Conservation (phyloP, 2,888 invertebrate genomes). For the Dioctria linearis region DNA sequence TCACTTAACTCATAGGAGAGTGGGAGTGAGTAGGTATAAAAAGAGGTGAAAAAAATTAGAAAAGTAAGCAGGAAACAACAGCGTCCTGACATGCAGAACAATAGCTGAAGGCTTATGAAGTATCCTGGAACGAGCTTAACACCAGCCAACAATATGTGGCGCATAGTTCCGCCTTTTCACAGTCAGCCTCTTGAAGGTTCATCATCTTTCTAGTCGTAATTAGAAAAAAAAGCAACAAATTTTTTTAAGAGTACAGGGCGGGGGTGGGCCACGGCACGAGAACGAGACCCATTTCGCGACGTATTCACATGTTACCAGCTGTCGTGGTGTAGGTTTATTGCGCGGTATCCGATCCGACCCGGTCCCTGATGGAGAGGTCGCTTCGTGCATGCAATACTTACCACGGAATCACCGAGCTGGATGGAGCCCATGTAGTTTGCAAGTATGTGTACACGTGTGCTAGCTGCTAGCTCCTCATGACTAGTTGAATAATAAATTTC, state of each 20-base stretch:
- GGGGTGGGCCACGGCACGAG: not conserved
- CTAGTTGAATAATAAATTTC: constrained; percentile 50
- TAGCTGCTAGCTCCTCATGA: constrained; percentile 4
- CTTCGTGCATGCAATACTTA: not conserved
- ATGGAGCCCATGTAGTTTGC: not conserved
- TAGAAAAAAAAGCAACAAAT: constrained; percentile 19
- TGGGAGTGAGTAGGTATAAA: not conserved
- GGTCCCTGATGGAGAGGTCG: not conserved
- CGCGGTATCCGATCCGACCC: not conserved
- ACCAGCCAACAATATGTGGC: constrained; percentile 29
- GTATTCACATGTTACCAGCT: constrained; percentile 34
- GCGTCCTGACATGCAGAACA: constrained; percentile 23
- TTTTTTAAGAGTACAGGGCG: not conserved
- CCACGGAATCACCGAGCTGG: not conserved
- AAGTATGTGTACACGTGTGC: constrained; percentile 28
- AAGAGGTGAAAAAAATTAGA: constrained; percentile 24
- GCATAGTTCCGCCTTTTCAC: constrained; percentile 50
- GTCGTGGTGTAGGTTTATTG: constrained; percentile 11
- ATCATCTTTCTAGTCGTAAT: constrained; percentile 41
- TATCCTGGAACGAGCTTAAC: constrained; percentile 42
- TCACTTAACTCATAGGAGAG: constrained; percentile 30
- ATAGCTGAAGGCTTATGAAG: constrained; percentile 39
- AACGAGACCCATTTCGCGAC: not conserved
- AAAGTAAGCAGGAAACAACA: constrained; percentile 47
- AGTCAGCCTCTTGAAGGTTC: constrained; percentile 46